Evolutionary conservation across 2,888 invertebrate genomes (phyloP).

Genomic region (Sminthurinus aureus): DNA sequence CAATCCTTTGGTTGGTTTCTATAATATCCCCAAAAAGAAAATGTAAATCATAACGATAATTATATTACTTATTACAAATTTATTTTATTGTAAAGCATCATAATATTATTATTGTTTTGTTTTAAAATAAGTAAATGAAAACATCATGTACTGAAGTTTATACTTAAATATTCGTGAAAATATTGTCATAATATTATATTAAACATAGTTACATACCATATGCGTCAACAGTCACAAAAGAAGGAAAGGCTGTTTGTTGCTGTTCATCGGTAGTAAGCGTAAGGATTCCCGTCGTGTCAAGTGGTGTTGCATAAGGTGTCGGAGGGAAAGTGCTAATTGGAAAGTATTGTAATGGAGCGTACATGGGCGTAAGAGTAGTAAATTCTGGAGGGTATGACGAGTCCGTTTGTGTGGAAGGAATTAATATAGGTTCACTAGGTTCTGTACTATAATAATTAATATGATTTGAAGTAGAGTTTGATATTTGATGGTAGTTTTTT

Average conservation of each 20-base stretch:
- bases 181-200: too few species aligned
- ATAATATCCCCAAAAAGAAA: too few species aligned
- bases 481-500: constrained; percentile 25
- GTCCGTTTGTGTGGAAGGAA: constrained; percentile 11
- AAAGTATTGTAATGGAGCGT: constrained; percentile 21
- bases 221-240: constrained; percentile 38
- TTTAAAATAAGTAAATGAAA: too few species aligned
- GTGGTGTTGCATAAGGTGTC: constrained; percentile 27
- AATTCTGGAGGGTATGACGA: constrained; percentile 53
- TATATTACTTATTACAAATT: too few species aligned
- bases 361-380: constrained; percentile 48
- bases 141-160: too few species aligned
- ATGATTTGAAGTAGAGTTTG: neutral
- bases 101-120: too few species aligned
- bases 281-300: constrained; percentile 43
- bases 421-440: neutral
- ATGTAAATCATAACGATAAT: too few species aligned
- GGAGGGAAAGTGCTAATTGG: constrained; percentile 28
- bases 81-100: too few species aligned
- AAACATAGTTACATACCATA: too few species aligned
- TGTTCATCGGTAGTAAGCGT: constrained; percentile 53
- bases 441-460: constrained; percentile 23
- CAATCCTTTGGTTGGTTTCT: too few species aligned
- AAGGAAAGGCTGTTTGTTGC: constrained; percentile 25
- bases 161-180: too few species aligned